A percentile compares a stretch with the other conserved stretches of the same genome.
Conservation (phyloP, 2,113 vertebrate genomes). For the Litocranius walleri region DNA sequence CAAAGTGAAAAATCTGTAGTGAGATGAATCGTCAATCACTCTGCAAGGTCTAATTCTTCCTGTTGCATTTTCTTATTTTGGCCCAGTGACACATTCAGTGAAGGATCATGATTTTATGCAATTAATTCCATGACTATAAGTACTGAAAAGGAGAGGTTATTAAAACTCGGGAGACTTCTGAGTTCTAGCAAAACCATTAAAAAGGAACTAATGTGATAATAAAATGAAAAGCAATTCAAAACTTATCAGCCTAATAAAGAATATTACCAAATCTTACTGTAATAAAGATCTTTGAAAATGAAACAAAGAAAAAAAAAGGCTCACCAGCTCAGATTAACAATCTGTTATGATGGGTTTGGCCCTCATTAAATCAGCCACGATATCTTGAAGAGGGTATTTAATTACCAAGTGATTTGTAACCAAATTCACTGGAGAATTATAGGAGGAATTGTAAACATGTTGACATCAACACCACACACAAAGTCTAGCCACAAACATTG, state of each 20-base stretch:
- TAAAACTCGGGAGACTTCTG: slow-evolving; percentile 58
- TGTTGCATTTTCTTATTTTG: slow-evolving; percentile 47
- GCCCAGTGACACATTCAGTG: slow-evolving; percentile 47
- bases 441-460: background rate
- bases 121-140: slow-evolving; percentile 62
- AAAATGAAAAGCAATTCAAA: slow-evolving; percentile 72
- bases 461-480: background rate
- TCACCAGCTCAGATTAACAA: background rate
- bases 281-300: slow-evolving; percentile 64
- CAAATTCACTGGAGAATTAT: background rate
- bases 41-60: slow-evolving; percentile 57
- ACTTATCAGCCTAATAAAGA: slow-evolving; percentile 72
- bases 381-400: slow-evolving; percentile 33
- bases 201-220: slow-evolving; percentile 75
- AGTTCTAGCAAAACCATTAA: slow-evolving; percentile 70
- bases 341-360: slow-evolving; percentile 3
- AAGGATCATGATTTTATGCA: slow-evolving; percentile 60
- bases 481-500: background rate
- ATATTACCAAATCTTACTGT: slow-evolving; percentile 56
- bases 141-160: slow-evolving; percentile 66
- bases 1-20: background rate
- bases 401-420: slow-evolving; percentile 36
- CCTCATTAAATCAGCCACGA: slow-evolving; percentile 1
- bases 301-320: slow-evolving; percentile 20
- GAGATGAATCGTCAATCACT: slow-evolving; percentile 25